These are phyloP conservation scores for Cinara cedri DNA, from an alignment of 2,888 invertebrate species.

Conservation along the genomic window DNA sequence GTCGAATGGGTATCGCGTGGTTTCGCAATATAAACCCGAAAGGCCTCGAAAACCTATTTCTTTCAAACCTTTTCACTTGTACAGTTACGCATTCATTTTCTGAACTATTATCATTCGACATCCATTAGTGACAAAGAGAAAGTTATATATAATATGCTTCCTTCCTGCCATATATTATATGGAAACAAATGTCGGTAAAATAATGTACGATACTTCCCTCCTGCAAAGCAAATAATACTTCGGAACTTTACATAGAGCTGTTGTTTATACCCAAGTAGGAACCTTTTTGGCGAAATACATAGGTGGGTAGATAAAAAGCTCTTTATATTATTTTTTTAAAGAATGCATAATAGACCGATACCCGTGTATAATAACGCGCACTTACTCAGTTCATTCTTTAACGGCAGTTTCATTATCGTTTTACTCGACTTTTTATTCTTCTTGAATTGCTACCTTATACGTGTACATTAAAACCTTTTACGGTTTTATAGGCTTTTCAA, in stretches of 20 bases:
- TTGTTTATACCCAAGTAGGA: neutral
- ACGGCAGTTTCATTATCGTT: constrained; percentile 14
- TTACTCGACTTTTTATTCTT: neutral
- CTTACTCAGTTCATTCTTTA: neutral
- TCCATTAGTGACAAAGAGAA: constrained; percentile 20
- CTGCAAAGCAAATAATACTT: constrained; percentile 4
- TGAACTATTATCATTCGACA: constrained; percentile 15
- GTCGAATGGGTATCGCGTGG: neutral
- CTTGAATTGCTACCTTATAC: too few relatives aligned
- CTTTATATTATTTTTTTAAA: neutral
- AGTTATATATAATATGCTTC: neutral
- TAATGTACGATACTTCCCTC: neutral
- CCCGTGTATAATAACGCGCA: neutral
- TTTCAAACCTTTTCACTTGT: neutral
- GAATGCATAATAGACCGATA: neutral
- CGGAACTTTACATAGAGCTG: constrained; percentile 14
- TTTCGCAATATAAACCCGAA: neutral
- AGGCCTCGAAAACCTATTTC: neutral
- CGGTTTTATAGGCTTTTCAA: too few relatives aligned
- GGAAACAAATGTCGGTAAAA: constrained; percentile 32
- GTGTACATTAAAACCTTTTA: too few relatives aligned
- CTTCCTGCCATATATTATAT: constrained; percentile 8
- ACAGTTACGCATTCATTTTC: neutral
- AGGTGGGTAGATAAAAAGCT: neutral
- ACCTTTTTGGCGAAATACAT: neutral